Evolutionary conservation across 2,888 invertebrate genomes (phyloP), one percentile per base, ranked within the genome.

Genomic region (Podabrus alpinus): DNA sequence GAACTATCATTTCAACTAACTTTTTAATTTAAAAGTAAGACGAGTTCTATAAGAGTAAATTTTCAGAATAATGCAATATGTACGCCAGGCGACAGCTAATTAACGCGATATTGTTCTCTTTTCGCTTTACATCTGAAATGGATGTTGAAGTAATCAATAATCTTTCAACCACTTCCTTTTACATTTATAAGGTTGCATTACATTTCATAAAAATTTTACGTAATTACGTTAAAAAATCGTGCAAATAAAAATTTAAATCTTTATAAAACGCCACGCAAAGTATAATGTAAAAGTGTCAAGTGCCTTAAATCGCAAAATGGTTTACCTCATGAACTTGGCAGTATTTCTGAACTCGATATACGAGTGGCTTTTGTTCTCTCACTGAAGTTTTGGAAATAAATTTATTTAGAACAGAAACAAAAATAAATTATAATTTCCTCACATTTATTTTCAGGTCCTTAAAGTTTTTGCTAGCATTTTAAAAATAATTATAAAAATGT

Each of bases 21-120:
- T 80, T 80, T 80, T 80, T 80, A 80, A 80, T 80, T 77, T 79
- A 80, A 80, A 80, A 80, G 80, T 80, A 80, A 80, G 79, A 79
- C 79, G 77, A 79, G 78, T 76, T 76, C 74, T 79, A 77, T 78
- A 76, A 80, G 77, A 78, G 79, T 75, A 77, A 77, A 78, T 77
- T 78, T 79, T 77, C 77, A 74, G 45, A 45, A 78, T 73, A 77
- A 78, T 79, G 79, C 79, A 76, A 78, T 80, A 78, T 79, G 78
- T 74, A 79, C 77, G 78, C 78, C 71, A 75, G 78, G 75, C 78
- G 72, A 73, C 73, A 74, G 75, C 76, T 79, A 79, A 80, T 80
- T 79, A 80, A 78, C 79, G 76, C 74, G 71, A 79, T 76, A 79
- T 79, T 76, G 78, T 79, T 72, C 77, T 76, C 73, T 71, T 72